A percentile compares a stretch with the other conserved stretches of the same genome.
phyloP scores from a whole-genome alignment of 2,113 vertebrate species.

The Pagrus major region DNA sequence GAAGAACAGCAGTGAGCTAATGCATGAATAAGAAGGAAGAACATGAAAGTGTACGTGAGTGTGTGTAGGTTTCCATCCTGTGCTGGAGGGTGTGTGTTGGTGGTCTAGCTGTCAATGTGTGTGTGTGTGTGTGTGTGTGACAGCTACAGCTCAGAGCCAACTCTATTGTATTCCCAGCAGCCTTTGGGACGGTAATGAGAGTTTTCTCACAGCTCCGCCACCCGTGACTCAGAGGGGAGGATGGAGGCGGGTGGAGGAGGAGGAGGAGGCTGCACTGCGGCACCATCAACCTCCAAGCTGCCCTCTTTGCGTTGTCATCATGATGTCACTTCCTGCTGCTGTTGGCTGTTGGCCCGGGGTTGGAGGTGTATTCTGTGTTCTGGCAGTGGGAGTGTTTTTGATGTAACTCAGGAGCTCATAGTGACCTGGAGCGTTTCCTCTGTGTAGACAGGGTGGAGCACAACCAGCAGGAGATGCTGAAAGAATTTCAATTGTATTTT shows the following conservation, averaged over 20 bases:
- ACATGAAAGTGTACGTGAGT: background rate
- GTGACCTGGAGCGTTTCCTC: constrained; percentile 23
- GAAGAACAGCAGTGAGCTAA: background rate
- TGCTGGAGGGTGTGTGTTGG: background rate
- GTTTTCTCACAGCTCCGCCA: constrained; percentile 59
- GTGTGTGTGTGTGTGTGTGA: constrained; percentile 20
- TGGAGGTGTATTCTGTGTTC: constrained; percentile 31
- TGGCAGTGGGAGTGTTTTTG: constrained; percentile 12
- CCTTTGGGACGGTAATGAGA: constrained; percentile 60
- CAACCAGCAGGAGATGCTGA: constrained; percentile 5
- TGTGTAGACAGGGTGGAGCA: constrained; percentile 14
- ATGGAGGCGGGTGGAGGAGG: constrained; percentile 18
- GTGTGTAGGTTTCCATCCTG: background rate
- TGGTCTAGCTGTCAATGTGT: constrained; percentile 1
- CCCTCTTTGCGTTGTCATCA: constrained; percentile 37
- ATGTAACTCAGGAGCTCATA: constrained; percentile 19
- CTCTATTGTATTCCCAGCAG: constrained; percentile 50
- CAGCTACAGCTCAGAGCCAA: constrained; percentile 17
- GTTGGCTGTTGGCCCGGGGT: constrained; percentile 33
- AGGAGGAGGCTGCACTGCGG: constrained; percentile 63
- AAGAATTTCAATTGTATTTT: constrained; percentile 34
- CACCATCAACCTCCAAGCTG: constrained; percentile 61
- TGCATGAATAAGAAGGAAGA: background rate
- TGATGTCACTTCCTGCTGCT: constrained; percentile 64
- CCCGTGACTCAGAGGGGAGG: constrained; percentile 60